Evolutionary conservation across 2,113 vertebrate species (phyloP), one percentile per base, ranked within the genome.

Genomic region (Silurus glanis): DNA sequence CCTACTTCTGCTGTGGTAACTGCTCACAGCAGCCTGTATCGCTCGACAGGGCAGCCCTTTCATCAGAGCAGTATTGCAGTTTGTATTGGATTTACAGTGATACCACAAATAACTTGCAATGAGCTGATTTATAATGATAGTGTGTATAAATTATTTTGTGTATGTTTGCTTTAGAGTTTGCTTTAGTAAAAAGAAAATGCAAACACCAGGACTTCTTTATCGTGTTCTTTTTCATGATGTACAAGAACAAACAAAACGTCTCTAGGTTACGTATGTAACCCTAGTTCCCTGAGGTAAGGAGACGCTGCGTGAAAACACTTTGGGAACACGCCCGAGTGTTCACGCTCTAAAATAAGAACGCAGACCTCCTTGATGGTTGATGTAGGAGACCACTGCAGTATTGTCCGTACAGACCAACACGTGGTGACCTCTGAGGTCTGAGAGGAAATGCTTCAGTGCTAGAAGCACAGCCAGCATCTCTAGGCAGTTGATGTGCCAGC

Each of bases 91-190:
- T 4, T 58, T 51, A 0, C 47, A 37, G 25, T 59, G 2, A 8
- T 21, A 21, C 56, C 23, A 5, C 5, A 14, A 13, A 56, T 53
- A 25, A 81, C 64, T 55, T 81, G 76, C 49, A 0, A 10, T 62
- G 66, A n/a, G 56, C 25, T 72, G 25, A 28, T 80, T 74, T 55
- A 55, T 28, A 84, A 80, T 62, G 47, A 55, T 51, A 55, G 72
- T 59, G 14, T 28, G 64, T 16, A 61, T 80, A 4, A 56, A 10
- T 75, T 56, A 64, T 9, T 81, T 23, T 51, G 69, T 17, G 9
- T 64, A 21, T 51, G 25, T 61, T 51, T 71, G 51, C 59, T 37
- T 25, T 37, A 55, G 67, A 37, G 37, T 37, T 37, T 37, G 2
- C 37, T 37, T 37, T 37, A 37, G 2, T 25, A 21, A 58, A 75